A percentile compares a stretch with the other conserved stretches of the same genome.
Evolutionary conservation across 2,888 invertebrate genomes (phyloP).

Genomic region (Ommatoiulus sabulosus): DNA sequence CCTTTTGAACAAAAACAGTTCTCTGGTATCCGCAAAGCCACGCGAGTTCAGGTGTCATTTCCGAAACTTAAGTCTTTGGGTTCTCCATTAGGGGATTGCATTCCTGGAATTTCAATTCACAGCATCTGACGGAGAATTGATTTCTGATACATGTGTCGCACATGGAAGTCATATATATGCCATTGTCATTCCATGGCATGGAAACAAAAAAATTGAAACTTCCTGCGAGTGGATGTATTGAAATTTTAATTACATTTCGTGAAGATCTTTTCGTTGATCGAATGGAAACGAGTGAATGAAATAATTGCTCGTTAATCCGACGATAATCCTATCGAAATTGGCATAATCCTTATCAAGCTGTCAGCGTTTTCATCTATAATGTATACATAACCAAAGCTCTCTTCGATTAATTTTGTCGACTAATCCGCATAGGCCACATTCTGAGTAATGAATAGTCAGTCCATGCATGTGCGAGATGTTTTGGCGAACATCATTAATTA

Average conservation of each 20-base stretch:
- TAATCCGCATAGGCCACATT: neutral
- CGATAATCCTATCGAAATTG: neutral
- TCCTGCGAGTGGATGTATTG: no score
- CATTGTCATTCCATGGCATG: no score
- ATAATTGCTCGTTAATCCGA: neutral
- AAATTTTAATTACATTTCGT: neutral
- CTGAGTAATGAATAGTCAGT: neutral
- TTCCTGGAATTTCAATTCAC: no score
- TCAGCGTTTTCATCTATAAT: neutral
- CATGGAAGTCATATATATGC: no score
- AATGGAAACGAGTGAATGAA: neutral
- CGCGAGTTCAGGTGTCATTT: neutral
- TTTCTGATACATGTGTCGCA: neutral
- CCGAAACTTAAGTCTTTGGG: neutral
- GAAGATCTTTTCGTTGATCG: neutral
- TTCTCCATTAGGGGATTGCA: neutral
- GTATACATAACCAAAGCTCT: no score
- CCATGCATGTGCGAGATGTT: neutral
- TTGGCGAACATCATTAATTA: constrained; percentile 38
- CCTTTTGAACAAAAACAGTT: neutral
- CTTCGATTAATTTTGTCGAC: neutral
- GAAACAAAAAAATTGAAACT: no score
- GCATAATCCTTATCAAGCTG: neutral
- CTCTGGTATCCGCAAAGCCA: neutral
- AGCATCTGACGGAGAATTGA: neutral